These are phyloP conservation scores for Mesoclemmys tuberculata DNA, from an alignment of 2,113 vertebrate genomes.

Conservation along the genomic window DNA sequence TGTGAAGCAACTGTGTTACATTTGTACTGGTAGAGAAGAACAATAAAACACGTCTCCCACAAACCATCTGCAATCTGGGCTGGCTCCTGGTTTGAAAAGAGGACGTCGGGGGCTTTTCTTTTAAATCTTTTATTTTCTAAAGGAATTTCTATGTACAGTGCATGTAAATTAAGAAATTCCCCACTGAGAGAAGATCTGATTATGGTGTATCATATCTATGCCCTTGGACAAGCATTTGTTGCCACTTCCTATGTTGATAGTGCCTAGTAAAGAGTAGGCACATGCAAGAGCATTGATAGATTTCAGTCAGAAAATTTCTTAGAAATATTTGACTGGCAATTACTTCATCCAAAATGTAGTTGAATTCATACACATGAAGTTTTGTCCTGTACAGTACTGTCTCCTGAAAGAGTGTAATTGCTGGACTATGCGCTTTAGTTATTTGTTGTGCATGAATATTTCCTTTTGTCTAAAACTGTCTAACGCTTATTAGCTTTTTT, in stretches of 20 bases:
- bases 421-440: neutral
- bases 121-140: conserved; percentile 13
- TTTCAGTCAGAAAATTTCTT: neutral
- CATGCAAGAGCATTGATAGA: neutral
- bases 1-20: neutral
- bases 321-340: neutral
- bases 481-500: neutral
- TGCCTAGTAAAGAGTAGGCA: neutral
- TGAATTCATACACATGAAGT: neutral
- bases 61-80: neutral
- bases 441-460: neutral
- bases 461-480: neutral
- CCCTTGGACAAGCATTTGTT: neutral
- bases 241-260: neutral
- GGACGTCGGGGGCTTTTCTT: conserved; percentile 3
- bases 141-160: neutral
- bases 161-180: neutral
- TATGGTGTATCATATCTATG: neutral
- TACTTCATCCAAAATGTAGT: neutral
- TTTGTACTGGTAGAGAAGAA: neutral
- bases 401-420: neutral
- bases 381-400: neutral
- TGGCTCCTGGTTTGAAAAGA: neutral
- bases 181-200: conserved; percentile 33
- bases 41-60: neutral